These are phyloP conservation scores for Cyprinodon diabolis DNA, from an alignment of 2,797 vertebrate species.

Conservation along the genomic window DNA sequence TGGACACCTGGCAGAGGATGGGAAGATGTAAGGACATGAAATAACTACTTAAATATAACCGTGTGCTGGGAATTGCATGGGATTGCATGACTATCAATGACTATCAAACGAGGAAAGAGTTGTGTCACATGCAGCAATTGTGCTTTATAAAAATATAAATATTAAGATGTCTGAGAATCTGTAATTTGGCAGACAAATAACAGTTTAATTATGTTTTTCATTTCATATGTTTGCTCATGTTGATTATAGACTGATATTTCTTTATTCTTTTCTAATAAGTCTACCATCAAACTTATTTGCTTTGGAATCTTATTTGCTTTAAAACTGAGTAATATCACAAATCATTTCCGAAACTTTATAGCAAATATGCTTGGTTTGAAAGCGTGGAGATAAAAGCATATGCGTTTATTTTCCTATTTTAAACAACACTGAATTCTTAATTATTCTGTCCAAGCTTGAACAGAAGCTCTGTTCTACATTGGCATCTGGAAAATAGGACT, in stretches of 20 bases:
- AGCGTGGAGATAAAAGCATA: conserved; percentile 9
- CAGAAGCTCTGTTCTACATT: conserved; percentile 26
- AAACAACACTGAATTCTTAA: conserved; percentile 25
- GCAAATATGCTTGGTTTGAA: conserved; percentile 17
- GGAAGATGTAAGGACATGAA: conserved; percentile 90
- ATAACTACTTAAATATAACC: conserved; percentile 24
- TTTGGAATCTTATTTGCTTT: background rate
- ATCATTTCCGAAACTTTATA: conserved; percentile 2
- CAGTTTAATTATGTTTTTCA: background rate
- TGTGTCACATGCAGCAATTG: background rate
- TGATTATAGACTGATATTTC: background rate
- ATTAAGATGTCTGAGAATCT: background rate
- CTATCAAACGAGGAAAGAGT: background rate
- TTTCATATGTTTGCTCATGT: background rate
- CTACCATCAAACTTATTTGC: background rate
- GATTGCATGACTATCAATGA: too few species aligned
- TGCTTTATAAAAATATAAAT: background rate
- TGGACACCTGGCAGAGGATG: conserved; percentile 91
- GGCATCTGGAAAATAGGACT: conserved; percentile 30
- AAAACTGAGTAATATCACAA: background rate
- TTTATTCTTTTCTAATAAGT: background rate
- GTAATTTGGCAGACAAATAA: background rate
- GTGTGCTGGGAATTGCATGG: background rate
- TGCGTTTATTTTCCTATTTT: conserved; percentile 32
- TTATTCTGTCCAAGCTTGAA: conserved; percentile 21